Evolutionary conservation across 2,888 invertebrate species (phyloP).

Genomic region (Caenorhabditis sp.): DNA sequence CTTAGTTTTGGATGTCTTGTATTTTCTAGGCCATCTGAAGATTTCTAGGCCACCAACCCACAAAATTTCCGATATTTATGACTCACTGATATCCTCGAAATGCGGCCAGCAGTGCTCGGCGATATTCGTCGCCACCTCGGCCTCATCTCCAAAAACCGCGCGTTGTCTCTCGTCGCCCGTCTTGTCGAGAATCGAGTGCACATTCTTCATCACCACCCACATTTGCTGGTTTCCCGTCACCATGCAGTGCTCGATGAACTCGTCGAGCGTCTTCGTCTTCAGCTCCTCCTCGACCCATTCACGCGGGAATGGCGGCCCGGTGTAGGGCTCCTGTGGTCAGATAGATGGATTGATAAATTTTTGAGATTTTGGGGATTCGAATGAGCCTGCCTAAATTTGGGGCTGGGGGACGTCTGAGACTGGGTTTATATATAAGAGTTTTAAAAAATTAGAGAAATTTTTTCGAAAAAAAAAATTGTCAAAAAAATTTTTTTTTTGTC

Average conservation of each 20-base stretch:
- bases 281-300: not conserved
- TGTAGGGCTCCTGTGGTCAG: not conserved
- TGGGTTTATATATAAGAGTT: too few species aligned
- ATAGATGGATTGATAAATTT: too few species aligned
- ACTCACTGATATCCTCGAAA: not conserved
- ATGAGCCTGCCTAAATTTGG: too few species aligned
- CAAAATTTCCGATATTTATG: too few species aligned
- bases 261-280: not conserved
- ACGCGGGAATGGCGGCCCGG: not conserved
- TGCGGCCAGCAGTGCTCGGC: not conserved
- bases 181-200: constrained; percentile 1
- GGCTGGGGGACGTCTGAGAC: too few species aligned
- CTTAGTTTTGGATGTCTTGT: too few species aligned
- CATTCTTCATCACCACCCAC: not conserved
- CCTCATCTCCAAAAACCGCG: not conserved
- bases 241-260: not conserved
- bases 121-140: not conserved
- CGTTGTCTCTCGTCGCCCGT: not conserved
- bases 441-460: too few species aligned
- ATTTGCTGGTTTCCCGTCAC: not conserved
- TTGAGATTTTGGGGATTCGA: too few species aligned
- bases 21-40: too few species aligned
- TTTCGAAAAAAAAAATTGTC: too few species aligned
- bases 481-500: too few species aligned
- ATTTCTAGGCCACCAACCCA: too few species aligned